phyloP scores from a whole-genome alignment of 2,113 vertebrate genomes.

The Syngnathoides biaculeatus region DNA sequence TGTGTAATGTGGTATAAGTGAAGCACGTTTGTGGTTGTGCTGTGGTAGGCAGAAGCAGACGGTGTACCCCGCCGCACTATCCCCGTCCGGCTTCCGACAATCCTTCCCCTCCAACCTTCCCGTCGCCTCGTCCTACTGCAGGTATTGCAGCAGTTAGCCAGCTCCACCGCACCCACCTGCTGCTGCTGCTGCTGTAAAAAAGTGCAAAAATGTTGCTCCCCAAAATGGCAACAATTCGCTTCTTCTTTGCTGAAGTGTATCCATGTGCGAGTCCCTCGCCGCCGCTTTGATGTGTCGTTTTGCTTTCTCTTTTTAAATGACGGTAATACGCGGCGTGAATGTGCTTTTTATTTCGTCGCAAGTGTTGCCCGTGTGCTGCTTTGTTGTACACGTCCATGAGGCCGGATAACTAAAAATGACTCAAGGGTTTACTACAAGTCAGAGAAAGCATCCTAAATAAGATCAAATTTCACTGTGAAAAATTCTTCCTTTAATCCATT shows the following conservation, averaged over 20 bases:
- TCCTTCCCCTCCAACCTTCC: slow-evolving; percentile 85
- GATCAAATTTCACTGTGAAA: neutral
- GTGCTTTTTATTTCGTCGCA: neutral
- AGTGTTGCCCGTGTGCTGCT: neutral
- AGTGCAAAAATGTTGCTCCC: neutral
- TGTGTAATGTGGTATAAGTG: slow-evolving; percentile 10
- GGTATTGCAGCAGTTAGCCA: slow-evolving; percentile 71
- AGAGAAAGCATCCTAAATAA: neutral
- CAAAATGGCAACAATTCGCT: neutral
- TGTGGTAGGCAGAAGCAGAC: slow-evolving; percentile 92
- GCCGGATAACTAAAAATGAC: neutral
- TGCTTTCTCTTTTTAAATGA: neutral
- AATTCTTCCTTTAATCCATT: neutral
- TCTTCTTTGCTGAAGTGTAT: slow-evolving; percentile 3
- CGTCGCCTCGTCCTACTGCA: slow-evolving; percentile 91
- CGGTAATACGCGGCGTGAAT: neutral
- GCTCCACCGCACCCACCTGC: neutral
- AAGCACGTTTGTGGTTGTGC: slow-evolving; percentile 48
- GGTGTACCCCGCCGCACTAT: slow-evolving; percentile 85
- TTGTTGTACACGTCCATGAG: slow-evolving; percentile 6
- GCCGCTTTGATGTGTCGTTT: neutral
- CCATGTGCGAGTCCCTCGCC: neutral
- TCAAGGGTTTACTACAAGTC: neutral
- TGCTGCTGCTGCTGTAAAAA: neutral
- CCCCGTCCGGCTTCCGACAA: slow-evolving; percentile 98